A percentile compares a stretch with the other conserved stretches of the same genome.
Evolutionary conservation across 1,140 invertebrate genomes (phyloP).

Genomic region (Idris sp.): DNA sequence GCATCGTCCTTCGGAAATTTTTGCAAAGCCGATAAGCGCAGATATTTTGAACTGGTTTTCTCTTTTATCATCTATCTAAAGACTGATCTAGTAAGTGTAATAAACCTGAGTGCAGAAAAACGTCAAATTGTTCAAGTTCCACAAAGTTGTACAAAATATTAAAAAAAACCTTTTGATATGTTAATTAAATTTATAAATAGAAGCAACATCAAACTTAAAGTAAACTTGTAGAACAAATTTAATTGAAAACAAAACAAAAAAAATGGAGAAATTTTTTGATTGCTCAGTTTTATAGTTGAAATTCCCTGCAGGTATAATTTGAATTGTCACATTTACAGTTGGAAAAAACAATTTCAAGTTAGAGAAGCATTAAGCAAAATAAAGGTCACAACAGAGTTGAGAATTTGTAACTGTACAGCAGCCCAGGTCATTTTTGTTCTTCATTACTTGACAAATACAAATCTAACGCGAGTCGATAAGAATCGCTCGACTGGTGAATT

Average conservation of each 20-base stretch:
- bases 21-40: conserved; percentile 58
- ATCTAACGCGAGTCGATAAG: conserved; percentile 33
- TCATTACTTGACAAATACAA: conserved; percentile 47
- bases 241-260: too few species aligned
- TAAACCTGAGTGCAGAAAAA: conserved; percentile 25
- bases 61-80: conserved; percentile 49
- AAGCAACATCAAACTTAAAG: too few species aligned
- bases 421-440: conserved; percentile 35
- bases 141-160: too few species aligned
- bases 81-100: conserved; percentile 45
- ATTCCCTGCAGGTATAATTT: conserved; percentile 30
- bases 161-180: conserved; percentile 21
- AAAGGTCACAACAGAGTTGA: conserved; percentile 42
- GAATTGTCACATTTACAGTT: conserved; percentile 20
- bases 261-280: conserved; percentile 16
- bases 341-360: conserved; percentile 27
- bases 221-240: too few species aligned
- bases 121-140: conserved; percentile 48
- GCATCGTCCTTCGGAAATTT: conserved; percentile 69
- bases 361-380: neutral
- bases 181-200: conserved; percentile 41
- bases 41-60: conserved; percentile 70
- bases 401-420: conserved; percentile 49
- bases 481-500: conserved; percentile 38
- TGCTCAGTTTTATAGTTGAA: too few species aligned